phyloP scores from a whole-genome alignment of 2,888 invertebrate genomes.

The Drosophila hamatofila region DNA sequence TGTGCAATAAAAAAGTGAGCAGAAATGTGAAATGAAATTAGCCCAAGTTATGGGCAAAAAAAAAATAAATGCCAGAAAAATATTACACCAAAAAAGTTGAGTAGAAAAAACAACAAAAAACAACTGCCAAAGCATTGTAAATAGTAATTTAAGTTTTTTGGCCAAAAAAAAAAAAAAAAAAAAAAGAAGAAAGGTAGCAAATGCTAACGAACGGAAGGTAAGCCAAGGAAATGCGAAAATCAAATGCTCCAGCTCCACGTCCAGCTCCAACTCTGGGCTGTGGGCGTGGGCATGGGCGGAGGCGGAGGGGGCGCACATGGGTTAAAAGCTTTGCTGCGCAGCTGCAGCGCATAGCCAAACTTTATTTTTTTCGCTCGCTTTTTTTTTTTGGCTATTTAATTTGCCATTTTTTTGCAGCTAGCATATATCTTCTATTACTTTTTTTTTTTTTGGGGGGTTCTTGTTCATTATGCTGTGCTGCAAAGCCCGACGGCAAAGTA shows the following conservation, averaged over 20 bases:
- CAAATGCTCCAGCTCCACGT: constrained; percentile 65
- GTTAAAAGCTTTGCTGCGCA: constrained; percentile 68
- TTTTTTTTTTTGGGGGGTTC: constrained; percentile 55
- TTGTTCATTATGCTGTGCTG: constrained; percentile 77
- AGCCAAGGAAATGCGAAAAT: constrained; percentile 76
- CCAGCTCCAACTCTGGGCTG: constrained; percentile 29
- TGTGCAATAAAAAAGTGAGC: constrained; percentile 43
- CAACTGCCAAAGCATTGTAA: constrained; percentile 68
- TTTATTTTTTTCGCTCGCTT: constrained; percentile 7
- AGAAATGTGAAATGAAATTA: constrained; percentile 67
- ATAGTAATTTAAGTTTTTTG: constrained; percentile 77
- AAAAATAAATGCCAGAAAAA: constrained; percentile 53
- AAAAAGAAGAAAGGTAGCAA: constrained; percentile 21
- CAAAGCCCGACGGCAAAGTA: constrained; percentile 82
- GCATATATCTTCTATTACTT: constrained; percentile 56
- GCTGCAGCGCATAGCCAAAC: constrained; percentile 60
- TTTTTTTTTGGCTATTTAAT: constrained; percentile 80
- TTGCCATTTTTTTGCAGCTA: constrained; percentile 71
- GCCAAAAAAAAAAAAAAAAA: constrained; percentile 55
- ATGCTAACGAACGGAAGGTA: constrained; percentile 73
- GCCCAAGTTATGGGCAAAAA: constrained; percentile 5
- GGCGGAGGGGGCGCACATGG: constrained; percentile 37
- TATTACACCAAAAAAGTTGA: constrained; percentile 48
- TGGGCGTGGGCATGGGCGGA: constrained; percentile 4
- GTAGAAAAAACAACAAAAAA: constrained; percentile 42